Base-by-base conservation (phyloP, 92 coral and sea anemone species). In the Porites lobata region DNA sequence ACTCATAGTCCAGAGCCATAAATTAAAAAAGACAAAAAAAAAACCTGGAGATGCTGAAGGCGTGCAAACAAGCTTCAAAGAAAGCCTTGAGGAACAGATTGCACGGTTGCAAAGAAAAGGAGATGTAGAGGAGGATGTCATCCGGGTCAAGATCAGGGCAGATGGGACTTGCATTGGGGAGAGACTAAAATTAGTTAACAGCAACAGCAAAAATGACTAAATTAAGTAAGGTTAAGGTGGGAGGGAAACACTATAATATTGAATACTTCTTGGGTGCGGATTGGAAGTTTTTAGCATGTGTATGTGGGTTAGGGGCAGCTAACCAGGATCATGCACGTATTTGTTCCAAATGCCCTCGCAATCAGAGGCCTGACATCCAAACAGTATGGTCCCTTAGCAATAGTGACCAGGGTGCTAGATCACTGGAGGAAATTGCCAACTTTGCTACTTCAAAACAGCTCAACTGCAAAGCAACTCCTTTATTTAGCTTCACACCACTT, bases 241-340 rank as follows among this genome's bases (percentile, higher is more conserved):
- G 83, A 22, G 50, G 50, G 58, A 11, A 29, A 7, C 81, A 13
- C 11, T 90, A 62, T 38, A 9, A 85, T 1, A 80, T 85, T 72
- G 90, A 92, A 11, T 81, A 86, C 47, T 90, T 90, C 70, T 86
- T 86, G 20, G 96, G 89, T 13, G 94, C 87, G 7, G 90, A 92
- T 29, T 88, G 92, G 90, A 91, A 87, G 32, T 91, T 87, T 51
- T 38, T 91, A 68, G 94, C 91, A 8, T 81, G 89, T 71, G 77
- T 88, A 4, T 88, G 94, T 83, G 94, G 94, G 5, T 65, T 91
- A 17, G 91, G 91, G 3, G 86, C 80, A 18, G 89, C 92, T 8
- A 91, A 91, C 72, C 86, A 89, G 50, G 86, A 88, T 38, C 84
- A 73, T 83, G 94, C 89, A 1, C 69, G 92, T 62, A 77, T 91